A percentile compares a stretch with the other conserved stretches of the same genome.
These are phyloP conservation scores for Leistus spinibarbis DNA, from an alignment of 2,888 invertebrate species.

Conservation along the genomic window DNA sequence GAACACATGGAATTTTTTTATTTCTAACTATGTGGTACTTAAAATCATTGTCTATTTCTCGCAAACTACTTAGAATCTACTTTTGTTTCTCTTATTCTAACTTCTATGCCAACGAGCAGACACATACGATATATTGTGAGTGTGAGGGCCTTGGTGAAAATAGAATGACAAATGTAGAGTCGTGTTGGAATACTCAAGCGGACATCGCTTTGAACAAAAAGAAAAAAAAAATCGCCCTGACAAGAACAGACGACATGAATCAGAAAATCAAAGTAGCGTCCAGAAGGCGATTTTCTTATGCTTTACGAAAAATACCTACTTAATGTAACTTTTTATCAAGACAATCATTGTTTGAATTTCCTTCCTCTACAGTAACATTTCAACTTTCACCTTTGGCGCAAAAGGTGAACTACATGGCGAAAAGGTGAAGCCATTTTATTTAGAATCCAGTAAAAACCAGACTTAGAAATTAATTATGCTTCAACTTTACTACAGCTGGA, in stretches of 20 bases:
- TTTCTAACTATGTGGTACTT: background rate
- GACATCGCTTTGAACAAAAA: no score
- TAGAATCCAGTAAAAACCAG: background rate
- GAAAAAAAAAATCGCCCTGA: background rate
- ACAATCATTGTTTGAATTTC: background rate
- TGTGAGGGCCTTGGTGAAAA: background rate
- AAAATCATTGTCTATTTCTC: background rate
- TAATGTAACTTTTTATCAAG: background rate
- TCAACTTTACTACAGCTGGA: no score
- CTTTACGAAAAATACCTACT: background rate
- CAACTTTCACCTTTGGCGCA: background rate
- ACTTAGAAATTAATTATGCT: no score
- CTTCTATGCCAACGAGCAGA: background rate
- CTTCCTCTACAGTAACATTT: background rate
- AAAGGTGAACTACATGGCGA: slow-evolving; percentile 1
- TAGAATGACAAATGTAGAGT: background rate
- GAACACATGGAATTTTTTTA: background rate
- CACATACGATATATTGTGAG: background rate
- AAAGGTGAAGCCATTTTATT: background rate
- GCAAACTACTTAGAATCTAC: background rate
- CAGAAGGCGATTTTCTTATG: background rate
- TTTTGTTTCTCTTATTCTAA: background rate
- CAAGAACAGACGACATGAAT: slow-evolving; percentile 3
- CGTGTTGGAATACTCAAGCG: no score
- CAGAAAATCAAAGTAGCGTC: background rate